Conservation (phyloP, 2,113 vertebrate genomes). For the Balaenoptera acutorostrata region DNA sequence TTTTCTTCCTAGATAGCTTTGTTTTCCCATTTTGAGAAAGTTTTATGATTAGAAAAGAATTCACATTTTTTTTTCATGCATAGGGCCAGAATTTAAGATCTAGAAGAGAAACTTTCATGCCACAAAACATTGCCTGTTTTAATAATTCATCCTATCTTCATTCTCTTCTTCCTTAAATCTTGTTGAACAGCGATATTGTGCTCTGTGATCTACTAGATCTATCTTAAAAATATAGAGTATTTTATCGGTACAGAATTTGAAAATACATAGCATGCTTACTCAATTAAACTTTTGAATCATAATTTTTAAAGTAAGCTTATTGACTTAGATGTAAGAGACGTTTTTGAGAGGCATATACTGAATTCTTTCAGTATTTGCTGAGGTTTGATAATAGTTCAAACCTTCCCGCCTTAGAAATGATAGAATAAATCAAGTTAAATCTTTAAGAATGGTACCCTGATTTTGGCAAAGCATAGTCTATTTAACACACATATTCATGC, state of each 20-base stretch:
- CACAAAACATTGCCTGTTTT: not conserved
- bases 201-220: not conserved
- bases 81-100: not conserved
- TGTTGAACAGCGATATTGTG: not conserved
- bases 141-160: not conserved
- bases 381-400: not conserved
- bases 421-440: slow-evolving; percentile 11
- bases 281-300: not conserved
- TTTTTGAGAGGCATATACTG: not conserved
- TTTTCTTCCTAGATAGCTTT: not conserved
- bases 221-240: not conserved
- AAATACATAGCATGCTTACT: not conserved
- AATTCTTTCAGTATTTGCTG: not conserved
- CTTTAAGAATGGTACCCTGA: not conserved
- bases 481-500: not conserved
- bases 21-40: not conserved
- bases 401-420: not conserved
- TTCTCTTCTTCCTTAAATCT: not conserved
- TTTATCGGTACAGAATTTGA: not conserved
- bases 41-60: slow-evolving; percentile 8
- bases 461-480: not conserved
- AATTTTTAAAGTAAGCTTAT: not conserved
- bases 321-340: not conserved
- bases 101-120: not conserved
- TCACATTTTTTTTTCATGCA: not conserved